A percentile compares a stretch with the other conserved stretches of the same genome.
Conservation (phyloP, 1,140 invertebrate species). For the Anastatus disparis region DNA sequence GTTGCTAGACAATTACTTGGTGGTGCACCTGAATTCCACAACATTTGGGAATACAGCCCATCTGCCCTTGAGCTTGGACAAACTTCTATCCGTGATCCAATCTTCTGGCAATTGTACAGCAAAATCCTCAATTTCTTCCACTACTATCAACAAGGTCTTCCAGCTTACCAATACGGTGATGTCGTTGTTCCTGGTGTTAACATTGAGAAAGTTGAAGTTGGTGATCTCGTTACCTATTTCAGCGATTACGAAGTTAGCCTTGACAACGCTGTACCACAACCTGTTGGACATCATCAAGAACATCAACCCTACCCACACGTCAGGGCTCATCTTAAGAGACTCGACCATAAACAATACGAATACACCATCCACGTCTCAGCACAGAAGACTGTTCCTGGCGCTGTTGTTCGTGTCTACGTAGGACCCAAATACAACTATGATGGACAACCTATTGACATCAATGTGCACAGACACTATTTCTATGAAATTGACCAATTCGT, state of each 20-base stretch:
- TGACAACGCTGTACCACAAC: conserved; percentile 60
- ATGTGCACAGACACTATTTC: conserved; percentile 72
- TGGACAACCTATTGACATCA: conserved; percentile 68
- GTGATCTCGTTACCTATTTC: conserved; percentile 72
- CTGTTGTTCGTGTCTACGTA: conserved; percentile 68
- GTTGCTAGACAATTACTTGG: conserved; percentile 72
- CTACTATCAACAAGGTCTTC: conserved; percentile 69
- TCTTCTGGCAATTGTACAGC: conserved; percentile 67
- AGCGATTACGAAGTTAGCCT: conserved; percentile 70
- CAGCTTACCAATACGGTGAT: conserved; percentile 73
- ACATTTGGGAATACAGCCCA: conserved; percentile 62
- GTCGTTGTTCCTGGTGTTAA: conserved; percentile 72
- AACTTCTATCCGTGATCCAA: conserved; percentile 66
- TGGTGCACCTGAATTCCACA: conserved; percentile 50
- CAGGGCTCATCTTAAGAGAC: conserved; percentile 58
- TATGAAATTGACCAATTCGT: conserved; percentile 77
- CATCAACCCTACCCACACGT: conserved; percentile 52
- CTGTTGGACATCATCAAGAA: conserved; percentile 48
- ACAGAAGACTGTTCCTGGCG: conserved; percentile 59
- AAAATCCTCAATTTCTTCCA: conserved; percentile 65
- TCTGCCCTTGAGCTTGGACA: conserved; percentile 64
- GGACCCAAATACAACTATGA: conserved; percentile 70
- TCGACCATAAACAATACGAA: conserved; percentile 76
- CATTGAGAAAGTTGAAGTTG: conserved; percentile 72
- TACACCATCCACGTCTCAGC: conserved; percentile 67